Percentiles rank a stretch among this genome's conserved stretches.
phyloP scores from a whole-genome alignment of 2,113 vertebrate genomes.

The Camelus bactrianus region DNA sequence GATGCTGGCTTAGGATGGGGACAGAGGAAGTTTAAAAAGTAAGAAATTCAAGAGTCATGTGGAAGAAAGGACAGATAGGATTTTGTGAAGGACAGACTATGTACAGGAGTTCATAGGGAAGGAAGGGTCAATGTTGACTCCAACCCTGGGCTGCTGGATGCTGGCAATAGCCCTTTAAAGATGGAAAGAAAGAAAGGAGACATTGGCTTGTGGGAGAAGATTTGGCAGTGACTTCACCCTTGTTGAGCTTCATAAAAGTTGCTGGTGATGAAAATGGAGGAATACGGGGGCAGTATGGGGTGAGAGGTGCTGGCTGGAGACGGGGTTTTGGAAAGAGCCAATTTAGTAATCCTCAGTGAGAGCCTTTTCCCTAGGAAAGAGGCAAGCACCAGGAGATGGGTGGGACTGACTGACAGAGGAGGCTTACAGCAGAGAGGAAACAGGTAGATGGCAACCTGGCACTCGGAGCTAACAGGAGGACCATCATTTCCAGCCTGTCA shows the following conservation, averaged over 20 bases:
- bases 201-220: background rate
- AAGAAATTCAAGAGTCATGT: background rate
- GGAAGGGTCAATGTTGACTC: background rate
- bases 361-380: background rate
- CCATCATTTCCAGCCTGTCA: background rate
- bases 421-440: background rate
- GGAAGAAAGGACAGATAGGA: background rate
- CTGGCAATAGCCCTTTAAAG: background rate
- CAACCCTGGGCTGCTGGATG: background rate
- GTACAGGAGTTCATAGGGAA: background rate
- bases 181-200: constrained; percentile 11
- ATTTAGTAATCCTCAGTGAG: background rate
- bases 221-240: background rate
- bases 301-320: background rate
- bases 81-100: background rate
- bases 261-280: background rate
- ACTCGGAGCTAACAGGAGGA: background rate
- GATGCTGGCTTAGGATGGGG: background rate
- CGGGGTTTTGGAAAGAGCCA: background rate
- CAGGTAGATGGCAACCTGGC: background rate
- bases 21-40: background rate
- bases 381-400: background rate
- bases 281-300: background rate
- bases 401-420: background rate
- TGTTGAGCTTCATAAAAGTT: background rate